phyloP scores from a whole-genome alignment of 2,888 invertebrate genomes.

The Caenorhabditis sulstoni region DNA sequence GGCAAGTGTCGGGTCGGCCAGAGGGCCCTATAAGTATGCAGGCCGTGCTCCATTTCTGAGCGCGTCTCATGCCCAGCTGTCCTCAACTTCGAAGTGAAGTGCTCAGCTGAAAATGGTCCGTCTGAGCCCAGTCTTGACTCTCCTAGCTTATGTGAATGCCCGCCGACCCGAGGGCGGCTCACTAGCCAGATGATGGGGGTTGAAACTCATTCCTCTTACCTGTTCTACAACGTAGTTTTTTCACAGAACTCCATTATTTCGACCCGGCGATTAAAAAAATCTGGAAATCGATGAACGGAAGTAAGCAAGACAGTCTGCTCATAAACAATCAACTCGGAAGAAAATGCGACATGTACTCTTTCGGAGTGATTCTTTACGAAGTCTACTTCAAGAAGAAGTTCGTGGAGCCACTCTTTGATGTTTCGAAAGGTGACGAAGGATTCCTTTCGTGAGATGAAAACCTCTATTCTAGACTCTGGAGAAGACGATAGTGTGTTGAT shows the following conservation, averaged over 20 bases:
- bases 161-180: too few species aligned
- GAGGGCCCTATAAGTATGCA: too few species aligned
- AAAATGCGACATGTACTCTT: constrained; percentile 75
- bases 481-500: constrained; percentile 74
- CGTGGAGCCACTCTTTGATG: constrained; percentile 38
- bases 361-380: constrained; percentile 77
- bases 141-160: too few species aligned
- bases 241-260: constrained; percentile 78
- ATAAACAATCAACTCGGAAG: constrained; percentile 28
- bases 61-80: too few species aligned
- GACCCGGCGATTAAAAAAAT: constrained; percentile 75
- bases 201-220: too few species aligned
- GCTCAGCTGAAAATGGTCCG: too few species aligned
- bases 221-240: too few species aligned
- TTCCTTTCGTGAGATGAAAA: not conserved
- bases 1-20: constrained; percentile 17
- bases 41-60: too few species aligned
- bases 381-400: constrained; percentile 66
- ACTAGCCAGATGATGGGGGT: too few species aligned
- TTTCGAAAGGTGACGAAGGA: constrained; percentile 10
- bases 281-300: constrained; percentile 57
- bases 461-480: constrained; percentile 6
- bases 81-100: too few species aligned
- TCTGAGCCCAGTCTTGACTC: too few species aligned
- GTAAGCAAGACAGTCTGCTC: not conserved